Evolutionary conservation across 1,140 invertebrate species (phyloP), one percentile per base, ranked within the genome.

Genomic region (Cydia splendana): DNA sequence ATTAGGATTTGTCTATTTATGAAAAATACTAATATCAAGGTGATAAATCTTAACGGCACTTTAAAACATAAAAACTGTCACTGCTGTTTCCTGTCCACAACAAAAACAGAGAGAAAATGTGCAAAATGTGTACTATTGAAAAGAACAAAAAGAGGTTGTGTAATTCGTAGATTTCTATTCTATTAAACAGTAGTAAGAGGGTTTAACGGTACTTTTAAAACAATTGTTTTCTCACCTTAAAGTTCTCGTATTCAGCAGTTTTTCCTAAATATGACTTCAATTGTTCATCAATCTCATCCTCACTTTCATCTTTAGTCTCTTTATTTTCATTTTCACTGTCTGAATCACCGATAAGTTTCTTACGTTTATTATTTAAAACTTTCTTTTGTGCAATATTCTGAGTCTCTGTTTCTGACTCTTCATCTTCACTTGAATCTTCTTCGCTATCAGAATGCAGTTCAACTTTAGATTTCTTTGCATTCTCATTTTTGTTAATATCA

Each of bases 201-300:
- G 30, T 30, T 30, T 30, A 69, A 34, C 13, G 65, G 20, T 48
- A 42, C 4, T n/a, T 6, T n/a, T 20, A 62, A 6, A 62, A 62
- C 20, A 12, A 10, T 62, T 62, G 9, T 62, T 24, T 24, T 10
- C 78, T 78, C 84, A 90, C 87, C 81, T 84, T 87, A 76, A 89
- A 83, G 78, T 88, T 86, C 78, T 86, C 85, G 74, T 85, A 86
- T 82, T 87, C 86, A n/a, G 78, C 80, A 12, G 82, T 82, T 74
- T 88, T 85, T 30, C 89, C 79, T 45, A 89, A 88, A 73, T 90
- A 85, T 0, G 87, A 85, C 75, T 81, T 76, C 77, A 88, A 79
- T 67, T 77, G 65, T 78, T 80, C 76, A 24, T 80, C 79, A 65
- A 79, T 76, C 65, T 83, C 81, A 79, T 84, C 82, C 71, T 85